Evolutionary conservation across 2,113 vertebrate species (phyloP), one percentile per base, ranked within the genome.

Genomic region (Scomber colias): DNA sequence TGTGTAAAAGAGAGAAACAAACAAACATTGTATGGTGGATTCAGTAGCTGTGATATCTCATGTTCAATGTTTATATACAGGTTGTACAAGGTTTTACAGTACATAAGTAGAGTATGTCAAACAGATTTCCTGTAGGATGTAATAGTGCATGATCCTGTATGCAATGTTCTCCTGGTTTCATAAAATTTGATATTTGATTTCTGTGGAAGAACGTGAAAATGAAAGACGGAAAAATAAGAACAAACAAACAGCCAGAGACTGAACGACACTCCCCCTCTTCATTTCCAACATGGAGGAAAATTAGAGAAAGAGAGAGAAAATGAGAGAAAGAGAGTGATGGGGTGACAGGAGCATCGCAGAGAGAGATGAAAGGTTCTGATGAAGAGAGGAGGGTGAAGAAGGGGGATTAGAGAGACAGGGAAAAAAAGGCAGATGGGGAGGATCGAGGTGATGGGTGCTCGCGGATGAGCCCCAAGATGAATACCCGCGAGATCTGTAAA

Each of bases 401-500:
- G 69, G 53, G 65, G 83, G 88, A 90, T 90, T 92, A 89, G 78
- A 84, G 64, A 83, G 66, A 44, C 12, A 60, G 55, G 55, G 40
- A n/a, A 65, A 57, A 77, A 82, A 87, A 81, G 71, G 55, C 74
- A 90, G 69, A 72, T 64, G 75, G 70, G 54, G 62, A 82, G 74
- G 68, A 84, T 80, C 83, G 82, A 89, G 86, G 83, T 88, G 85
- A 90, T 82, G 86, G 81, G 82, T 77, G 75, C 59, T 75, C 63
- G 83, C 53, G 63, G 87, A 86, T 85, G 79, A 91, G 89, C 74
- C 71, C 75, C 44, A 13, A 90, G 86, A 90, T 82, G 87, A 93
- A 92, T 88, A 77, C 91, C 84, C 49, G 4, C 64, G 90, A 90
- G 92, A 87, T 91, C 73, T 81, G 82, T 77, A 89, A 92, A 93